Percentiles rank a stretch among this genome's conserved stretches.
These are phyloP conservation scores for Glossophaga mutica DNA, from an alignment of 2,797 vertebrate species.

Conservation along the genomic window DNA sequence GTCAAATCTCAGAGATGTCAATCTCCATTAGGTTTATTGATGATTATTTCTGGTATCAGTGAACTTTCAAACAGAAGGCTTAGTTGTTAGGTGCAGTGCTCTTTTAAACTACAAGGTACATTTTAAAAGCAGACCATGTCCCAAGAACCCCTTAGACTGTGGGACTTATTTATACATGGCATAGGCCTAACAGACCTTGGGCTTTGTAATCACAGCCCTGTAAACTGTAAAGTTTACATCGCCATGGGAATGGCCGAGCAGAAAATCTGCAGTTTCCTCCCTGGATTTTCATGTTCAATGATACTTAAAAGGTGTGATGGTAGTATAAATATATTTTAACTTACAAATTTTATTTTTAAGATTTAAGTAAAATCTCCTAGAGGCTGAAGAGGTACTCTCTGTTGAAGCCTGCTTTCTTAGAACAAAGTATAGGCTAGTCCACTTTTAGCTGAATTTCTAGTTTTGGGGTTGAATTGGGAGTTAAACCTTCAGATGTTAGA, in stretches of 20 bases:
- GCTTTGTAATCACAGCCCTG: conserved; percentile 1
- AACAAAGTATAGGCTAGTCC: not conserved
- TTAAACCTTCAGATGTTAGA: not conserved
- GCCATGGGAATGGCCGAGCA: not conserved
- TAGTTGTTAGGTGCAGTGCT: not conserved
- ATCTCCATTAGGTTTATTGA: not conserved
- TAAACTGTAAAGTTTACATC: conserved; percentile 25
- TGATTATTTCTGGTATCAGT: conserved; percentile 16
- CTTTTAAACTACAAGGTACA: conserved; percentile 58
- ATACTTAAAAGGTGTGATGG: not conserved
- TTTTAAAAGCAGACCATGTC: conserved; percentile 37
- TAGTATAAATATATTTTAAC: not conserved
- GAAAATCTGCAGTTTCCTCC: not conserved
- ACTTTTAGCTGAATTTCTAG: conserved; percentile 4
- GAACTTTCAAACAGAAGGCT: conserved; percentile 28
- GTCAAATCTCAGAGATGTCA: not conserved
- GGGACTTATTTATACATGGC: conserved; percentile 47
- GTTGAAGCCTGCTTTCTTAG: not conserved
- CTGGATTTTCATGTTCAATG: not conserved
- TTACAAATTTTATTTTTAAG: conserved; percentile 27
- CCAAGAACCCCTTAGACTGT: conserved; percentile 43
- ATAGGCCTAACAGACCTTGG: conserved; percentile 9
- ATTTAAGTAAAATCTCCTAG: not conserved
- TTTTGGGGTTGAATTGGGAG: not conserved
- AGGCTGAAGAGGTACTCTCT: not conserved